Evolutionary conservation across 2,113 vertebrate genomes (phyloP), one percentile per base, ranked within the genome.

Genomic region (Pagrus major): DNA sequence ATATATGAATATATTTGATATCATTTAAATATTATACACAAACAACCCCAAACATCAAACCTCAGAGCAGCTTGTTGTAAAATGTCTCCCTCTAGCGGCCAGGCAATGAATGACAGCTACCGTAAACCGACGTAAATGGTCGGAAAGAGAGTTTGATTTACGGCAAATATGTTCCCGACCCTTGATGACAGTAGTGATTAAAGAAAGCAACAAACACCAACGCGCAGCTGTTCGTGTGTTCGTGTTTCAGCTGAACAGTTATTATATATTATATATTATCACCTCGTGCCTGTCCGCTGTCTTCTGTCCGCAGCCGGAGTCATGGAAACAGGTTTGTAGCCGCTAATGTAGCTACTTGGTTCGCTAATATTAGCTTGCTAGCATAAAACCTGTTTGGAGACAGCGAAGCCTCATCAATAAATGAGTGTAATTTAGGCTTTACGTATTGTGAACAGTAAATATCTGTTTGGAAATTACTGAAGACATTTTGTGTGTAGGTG

Each of bases 281-380:
- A 1, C 0, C 6, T 0, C 11, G 2, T 14, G n/a, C 0, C 18
- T 11, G 11, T 18, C 6, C 14, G 60, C 20, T 51, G 33, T 33
- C 1, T 9, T 14, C 60, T 20, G 16, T 6, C 23, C 2, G 31
- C 51, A 74, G 78, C 86, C 11, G 82, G n/a, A 3, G 86, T 75
- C 66, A 93, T 94, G 91, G 94, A 95, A 91, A 93, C 94, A 93
- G 94, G 94, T 95, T 83, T 39, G 94, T 76, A 6, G 5, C n/a
- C 5, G 33, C 2, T 33, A 4, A 9, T 1, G 29, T 16, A 3
- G 67, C 47, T 0, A 2, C 9, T 6, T n/a, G 6, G 1, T 11
- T n/a, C 1, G 59, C 42, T 52, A n/a, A 44, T 6, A 0, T 65
- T 81, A 78, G 67, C 54, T 2, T 41, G 72, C 6, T 78, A 67